Conservation (phyloP, 2,888 invertebrate species). For the Pristionchus maxplancki region DNA sequence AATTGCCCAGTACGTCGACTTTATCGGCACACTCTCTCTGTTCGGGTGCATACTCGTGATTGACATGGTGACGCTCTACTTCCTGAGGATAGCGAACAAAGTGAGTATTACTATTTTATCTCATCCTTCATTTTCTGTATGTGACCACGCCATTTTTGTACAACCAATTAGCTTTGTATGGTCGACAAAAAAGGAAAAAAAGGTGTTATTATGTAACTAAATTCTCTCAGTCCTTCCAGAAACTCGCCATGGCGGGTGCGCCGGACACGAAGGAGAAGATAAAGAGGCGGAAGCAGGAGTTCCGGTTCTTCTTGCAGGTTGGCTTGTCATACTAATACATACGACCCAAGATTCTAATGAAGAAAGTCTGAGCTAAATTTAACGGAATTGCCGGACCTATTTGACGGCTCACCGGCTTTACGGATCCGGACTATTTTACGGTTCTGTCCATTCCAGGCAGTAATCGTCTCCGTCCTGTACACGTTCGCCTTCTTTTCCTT, state of each 20-base stretch:
- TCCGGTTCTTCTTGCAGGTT: constrained; percentile 21
- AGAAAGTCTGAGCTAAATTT: too few relatives aligned
- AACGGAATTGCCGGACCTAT: too few relatives aligned
- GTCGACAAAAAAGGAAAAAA: too few relatives aligned
- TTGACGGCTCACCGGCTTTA: too few relatives aligned
- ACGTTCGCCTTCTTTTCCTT: constrained; percentile 5
- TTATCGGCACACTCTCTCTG: background rate
- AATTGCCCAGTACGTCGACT: background rate
- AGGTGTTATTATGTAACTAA: too few relatives aligned
- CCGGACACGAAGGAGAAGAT: background rate
- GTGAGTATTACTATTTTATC: background rate
- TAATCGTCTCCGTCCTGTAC: constrained; percentile 1
- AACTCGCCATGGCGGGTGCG: background rate
- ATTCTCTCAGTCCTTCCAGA: background rate
- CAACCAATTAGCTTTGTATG: too few relatives aligned
- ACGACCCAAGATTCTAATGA: too few relatives aligned
- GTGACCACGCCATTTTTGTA: too few relatives aligned
- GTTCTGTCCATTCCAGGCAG: constrained; percentile 14
- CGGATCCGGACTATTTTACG: too few relatives aligned
- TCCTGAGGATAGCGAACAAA: constrained; percentile 6
- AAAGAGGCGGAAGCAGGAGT: background rate
- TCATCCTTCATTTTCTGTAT: too few relatives aligned
- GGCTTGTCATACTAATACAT: background rate
- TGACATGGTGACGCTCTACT: background rate
- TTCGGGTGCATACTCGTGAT: background rate